A percentile compares a stretch with the other conserved stretches of the same genome.
phyloP scores from a whole-genome alignment of 92 coral and sea anemone species.

The Bergia puertoricense region DNA sequence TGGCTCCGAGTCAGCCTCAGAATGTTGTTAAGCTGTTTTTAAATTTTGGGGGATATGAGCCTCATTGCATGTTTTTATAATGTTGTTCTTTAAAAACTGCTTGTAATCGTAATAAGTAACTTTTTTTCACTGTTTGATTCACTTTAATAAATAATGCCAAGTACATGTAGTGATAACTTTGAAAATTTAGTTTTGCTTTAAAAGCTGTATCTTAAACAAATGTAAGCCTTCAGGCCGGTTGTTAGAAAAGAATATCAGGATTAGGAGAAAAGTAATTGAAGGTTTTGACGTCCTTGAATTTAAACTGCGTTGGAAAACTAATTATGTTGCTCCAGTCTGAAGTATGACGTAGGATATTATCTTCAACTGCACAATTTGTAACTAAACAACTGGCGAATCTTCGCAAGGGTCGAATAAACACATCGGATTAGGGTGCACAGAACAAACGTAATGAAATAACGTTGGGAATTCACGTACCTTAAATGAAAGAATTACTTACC shows the following conservation, averaged over 20 bases:
- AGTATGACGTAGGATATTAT: neutral
- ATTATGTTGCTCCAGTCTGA: neutral
- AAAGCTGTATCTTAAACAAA: too few species aligned
- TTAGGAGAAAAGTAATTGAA: neutral
- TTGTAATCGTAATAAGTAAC: too few species aligned
- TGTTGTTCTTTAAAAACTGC: too few species aligned
- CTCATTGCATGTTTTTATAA: too few species aligned
- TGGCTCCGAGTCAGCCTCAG: too few species aligned
- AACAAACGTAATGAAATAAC: too few species aligned
- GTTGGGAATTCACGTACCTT: too few species aligned
- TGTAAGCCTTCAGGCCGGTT: too few species aligned
- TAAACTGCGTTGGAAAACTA: neutral
- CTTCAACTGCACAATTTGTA: neutral
- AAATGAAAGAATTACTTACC: neutral
- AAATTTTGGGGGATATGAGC: neutral
- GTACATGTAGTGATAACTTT: neutral
- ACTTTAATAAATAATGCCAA: neutral
- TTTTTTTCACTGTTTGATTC: neutral
- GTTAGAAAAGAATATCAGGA: neutral
- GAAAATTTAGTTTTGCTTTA: neutral
- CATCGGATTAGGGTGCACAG: neutral
- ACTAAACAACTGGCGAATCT: neutral
- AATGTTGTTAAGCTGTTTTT: too few species aligned
- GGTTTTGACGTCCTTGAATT: neutral
- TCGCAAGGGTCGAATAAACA: neutral